Evolutionary conservation across 2,797 vertebrate genomes (phyloP).

Genomic region (Podarcis lilfordi): DNA sequence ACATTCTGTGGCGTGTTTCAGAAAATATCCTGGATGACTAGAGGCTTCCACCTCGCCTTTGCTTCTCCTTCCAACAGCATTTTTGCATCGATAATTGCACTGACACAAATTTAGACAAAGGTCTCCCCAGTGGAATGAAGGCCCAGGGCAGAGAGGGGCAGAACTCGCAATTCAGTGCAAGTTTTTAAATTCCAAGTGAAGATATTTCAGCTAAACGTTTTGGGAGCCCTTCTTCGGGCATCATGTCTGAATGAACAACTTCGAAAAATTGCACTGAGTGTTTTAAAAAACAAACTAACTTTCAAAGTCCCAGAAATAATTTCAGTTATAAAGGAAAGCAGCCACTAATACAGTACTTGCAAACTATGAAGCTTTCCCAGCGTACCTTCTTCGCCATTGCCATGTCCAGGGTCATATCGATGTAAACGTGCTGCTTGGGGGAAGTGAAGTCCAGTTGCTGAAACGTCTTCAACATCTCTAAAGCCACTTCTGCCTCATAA

Average conservation of each 20-base stretch:
- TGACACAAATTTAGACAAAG: neutral
- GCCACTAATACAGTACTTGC: neutral
- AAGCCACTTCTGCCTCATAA: conserved; percentile 73
- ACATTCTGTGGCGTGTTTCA: neutral
- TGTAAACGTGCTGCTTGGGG: conserved; percentile 81
- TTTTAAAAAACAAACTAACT: neutral
- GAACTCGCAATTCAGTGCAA: neutral
- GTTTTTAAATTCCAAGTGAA: neutral
- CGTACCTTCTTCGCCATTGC: conserved; percentile 90
- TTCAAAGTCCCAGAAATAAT: neutral
- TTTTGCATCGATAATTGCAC: neutral
- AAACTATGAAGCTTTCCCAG: neutral
- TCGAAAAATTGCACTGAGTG: neutral
- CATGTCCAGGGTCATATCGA: conserved; percentile 89
- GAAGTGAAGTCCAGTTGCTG: conserved; percentile 88
- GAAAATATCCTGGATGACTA: neutral
- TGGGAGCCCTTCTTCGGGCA: neutral
- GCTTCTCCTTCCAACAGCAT: neutral
- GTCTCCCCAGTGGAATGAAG: neutral
- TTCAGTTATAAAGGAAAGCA: neutral
- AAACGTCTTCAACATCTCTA: conserved; percentile 87
- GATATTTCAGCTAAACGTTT: neutral
- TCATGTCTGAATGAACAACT: neutral
- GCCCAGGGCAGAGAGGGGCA: neutral
- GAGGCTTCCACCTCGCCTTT: neutral